These are phyloP conservation scores for Cyprinodon diabolis DNA, from an alignment of 2,797 vertebrate genomes.

Conservation along the genomic window DNA sequence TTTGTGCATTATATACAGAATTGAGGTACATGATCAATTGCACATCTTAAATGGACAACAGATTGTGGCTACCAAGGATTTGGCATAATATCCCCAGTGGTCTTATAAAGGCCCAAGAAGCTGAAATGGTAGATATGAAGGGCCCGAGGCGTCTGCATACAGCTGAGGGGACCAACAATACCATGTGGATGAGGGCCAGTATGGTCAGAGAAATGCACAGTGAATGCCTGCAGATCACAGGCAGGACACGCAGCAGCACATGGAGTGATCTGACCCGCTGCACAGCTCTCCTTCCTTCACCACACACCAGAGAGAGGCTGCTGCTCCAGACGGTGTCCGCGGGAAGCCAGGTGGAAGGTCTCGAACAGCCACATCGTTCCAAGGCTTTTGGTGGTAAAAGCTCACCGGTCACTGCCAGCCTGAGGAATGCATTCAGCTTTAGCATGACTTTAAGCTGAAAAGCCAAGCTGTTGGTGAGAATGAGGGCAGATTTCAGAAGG, in stretches of 20 bases:
- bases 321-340: not conserved
- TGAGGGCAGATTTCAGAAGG: slow-evolving; percentile 46
- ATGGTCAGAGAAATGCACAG: not conserved
- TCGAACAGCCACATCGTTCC: not conserved
- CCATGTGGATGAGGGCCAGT: slow-evolving; percentile 9
- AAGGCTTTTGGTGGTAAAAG: slow-evolving; percentile 2
- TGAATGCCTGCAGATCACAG: slow-evolving; percentile 10
- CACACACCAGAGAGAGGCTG: slow-evolving; percentile 7
- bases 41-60: slow-evolving; percentile 5
- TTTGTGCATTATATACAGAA: not conserved
- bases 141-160: slow-evolving; percentile 13
- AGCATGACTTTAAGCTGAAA: slow-evolving; percentile 52
- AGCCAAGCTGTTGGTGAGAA: slow-evolving; percentile 39
- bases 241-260: not conserved
- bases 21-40: not conserved
- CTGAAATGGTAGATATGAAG: slow-evolving; percentile 7
- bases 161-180: not conserved
- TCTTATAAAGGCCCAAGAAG: slow-evolving; percentile 15
- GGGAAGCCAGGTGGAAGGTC: slow-evolving; percentile 31
- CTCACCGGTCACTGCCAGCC: slow-evolving; percentile 29
- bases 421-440: slow-evolving; percentile 52
- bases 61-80: slow-evolving; percentile 17
- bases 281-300: not conserved
- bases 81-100: slow-evolving; percentile 9
- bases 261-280: not conserved